Evolutionary conservation across 2,797 vertebrate species (phyloP).

Genomic region (Syngnathus acus): DNA sequence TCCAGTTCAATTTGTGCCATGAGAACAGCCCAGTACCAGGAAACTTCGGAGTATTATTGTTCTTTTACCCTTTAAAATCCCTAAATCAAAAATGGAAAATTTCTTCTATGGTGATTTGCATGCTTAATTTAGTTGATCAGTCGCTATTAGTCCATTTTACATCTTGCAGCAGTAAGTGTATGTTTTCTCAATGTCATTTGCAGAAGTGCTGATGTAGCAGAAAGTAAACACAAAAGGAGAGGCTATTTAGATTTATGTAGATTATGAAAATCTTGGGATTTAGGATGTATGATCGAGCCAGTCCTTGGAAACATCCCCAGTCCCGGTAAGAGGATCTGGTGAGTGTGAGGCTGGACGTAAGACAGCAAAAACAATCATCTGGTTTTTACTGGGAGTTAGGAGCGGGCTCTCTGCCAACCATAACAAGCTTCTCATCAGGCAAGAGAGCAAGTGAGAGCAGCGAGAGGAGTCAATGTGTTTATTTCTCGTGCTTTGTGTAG

Average conservation of each 20-base stretch:
- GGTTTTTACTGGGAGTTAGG: slow-evolving; percentile 59
- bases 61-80: neutral
- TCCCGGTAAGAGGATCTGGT: slow-evolving; percentile 61
- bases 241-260: slow-evolving; percentile 21
- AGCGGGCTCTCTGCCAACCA: slow-evolving; percentile 58
- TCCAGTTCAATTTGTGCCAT: no score
- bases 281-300: slow-evolving; percentile 12
- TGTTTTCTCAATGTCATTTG: neutral
- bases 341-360: slow-evolving; percentile 52
- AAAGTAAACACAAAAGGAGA: slow-evolving; percentile 13
- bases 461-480: slow-evolving; percentile 52
- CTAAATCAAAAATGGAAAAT: neutral
- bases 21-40: no score
- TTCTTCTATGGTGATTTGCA: neutral
- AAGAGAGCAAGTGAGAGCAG: slow-evolving; percentile 28
- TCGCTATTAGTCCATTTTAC: neutral
- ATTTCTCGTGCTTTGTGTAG: slow-evolving; percentile 58
- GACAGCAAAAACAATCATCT: slow-evolving; percentile 71
- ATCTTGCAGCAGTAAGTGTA: neutral
- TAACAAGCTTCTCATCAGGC: slow-evolving; percentile 62
- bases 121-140: neutral
- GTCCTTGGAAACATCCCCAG: slow-evolving; percentile 38
- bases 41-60: no score
- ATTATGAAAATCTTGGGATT: slow-evolving; percentile 14
- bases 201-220: slow-evolving; percentile 1